Evolutionary conservation across 2,888 invertebrate species (phyloP), one percentile per base, ranked within the genome.

Genomic region (Pomacea canaliculata): DNA sequence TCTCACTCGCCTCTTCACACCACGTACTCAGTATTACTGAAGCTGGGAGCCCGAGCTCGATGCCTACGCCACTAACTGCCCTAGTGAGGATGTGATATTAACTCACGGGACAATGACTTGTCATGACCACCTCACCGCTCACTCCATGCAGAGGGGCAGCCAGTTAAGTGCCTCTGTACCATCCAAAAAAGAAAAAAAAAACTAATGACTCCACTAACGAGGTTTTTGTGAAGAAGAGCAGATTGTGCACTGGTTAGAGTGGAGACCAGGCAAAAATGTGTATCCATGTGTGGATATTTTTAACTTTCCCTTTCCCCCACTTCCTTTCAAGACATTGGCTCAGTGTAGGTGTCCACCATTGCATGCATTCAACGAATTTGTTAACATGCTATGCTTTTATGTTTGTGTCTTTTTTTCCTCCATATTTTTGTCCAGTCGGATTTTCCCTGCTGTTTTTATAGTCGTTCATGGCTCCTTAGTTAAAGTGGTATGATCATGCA

Each of bases 51-150:
- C n/a, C 59, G 19, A 19, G 16, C 70, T 65, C 67, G 51, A 23
- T 73, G 73, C 73, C 67, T 73, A 3, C 73, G 59, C 65, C 48
- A 68, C 68, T 68, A 68, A 68, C 68, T 19, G 68, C 68, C 68
- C 68, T 68, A 68, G 68, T 27, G 68, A 68, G 68, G 68, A 68
- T 27, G 37, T 19, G 12, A 37, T 68, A 68, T 68, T 68, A 68
- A 68, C 68, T 68, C 68, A 9, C 68, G 5, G 48, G 68, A 68
- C 37, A 37, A 19, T 68, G 68, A 68, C 68, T 13, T 68, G 9
- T 68, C 27, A 27, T 68, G 27, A 46, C 68, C 68, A 68, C 48
- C 27, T 46, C 68, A 68, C 48, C 68, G 68, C 19, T 68, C 27
- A 19, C 63, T 19, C n/a, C 60, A 19, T 19, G 9, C 10, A 27